Conservation (phyloP, 2,888 invertebrate species). For the Koerneria pararmatus region DNA sequence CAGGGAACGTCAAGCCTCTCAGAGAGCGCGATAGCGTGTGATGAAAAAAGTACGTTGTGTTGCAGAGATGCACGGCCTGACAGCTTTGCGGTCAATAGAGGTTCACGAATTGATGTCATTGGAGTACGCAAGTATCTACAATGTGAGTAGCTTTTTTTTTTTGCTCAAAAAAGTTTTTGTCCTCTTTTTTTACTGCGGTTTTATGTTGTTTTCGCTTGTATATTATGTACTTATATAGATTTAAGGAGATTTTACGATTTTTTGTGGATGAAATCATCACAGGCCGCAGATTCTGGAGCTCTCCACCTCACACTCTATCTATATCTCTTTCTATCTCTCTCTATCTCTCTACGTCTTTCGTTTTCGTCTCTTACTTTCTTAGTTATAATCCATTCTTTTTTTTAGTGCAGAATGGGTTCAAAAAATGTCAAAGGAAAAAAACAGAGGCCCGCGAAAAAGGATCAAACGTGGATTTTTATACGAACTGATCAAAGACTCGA, state of each 20-base stretch:
- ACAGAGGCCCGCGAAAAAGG: neutral
- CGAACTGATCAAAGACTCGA: neutral
- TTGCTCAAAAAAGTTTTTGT: no score
- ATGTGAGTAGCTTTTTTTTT: slow-evolving; percentile 66
- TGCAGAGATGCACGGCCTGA: slow-evolving; percentile 48
- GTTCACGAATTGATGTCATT: slow-evolving; percentile 89
- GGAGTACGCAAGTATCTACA: slow-evolving; percentile 90
- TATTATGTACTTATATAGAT: no score
- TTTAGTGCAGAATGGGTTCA: neutral
- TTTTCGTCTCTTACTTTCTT: neutral
- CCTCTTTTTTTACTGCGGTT: no score
- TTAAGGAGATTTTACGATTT: no score
- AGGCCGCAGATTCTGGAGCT: no score
- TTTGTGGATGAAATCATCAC: no score
- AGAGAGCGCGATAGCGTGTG: no score
- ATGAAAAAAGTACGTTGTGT: slow-evolving; percentile 10
- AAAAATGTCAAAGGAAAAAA: neutral
- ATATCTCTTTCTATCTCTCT: no score
- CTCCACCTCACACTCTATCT: no score
- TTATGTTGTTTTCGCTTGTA: no score
- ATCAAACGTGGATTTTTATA: neutral
- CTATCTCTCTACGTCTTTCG: neutral
- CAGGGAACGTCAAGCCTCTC: neutral
- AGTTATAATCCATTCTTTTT: neutral
- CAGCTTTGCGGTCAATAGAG: slow-evolving; percentile 65